phyloP scores from a whole-genome alignment of 2,797 vertebrate genomes.

The Toxotes lorentzi region DNA sequence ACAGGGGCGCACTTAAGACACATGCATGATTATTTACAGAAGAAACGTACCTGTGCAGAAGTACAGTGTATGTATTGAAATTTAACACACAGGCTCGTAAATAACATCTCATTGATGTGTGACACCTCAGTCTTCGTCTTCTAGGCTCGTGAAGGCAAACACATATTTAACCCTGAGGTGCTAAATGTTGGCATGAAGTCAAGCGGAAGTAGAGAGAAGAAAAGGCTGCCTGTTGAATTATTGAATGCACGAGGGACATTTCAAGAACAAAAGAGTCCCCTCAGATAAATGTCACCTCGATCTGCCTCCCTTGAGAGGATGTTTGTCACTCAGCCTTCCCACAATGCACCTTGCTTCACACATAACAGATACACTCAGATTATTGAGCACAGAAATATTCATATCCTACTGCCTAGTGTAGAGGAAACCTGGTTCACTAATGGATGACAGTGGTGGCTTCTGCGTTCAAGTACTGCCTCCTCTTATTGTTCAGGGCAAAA shows the following conservation, averaged over 20 bases:
- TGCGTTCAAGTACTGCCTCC: conserved; percentile 1
- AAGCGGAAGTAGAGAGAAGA: conserved; percentile 54
- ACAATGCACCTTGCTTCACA: conserved; percentile 59
- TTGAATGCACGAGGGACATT: conserved; percentile 67
- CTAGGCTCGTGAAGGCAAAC: conserved; percentile 15
- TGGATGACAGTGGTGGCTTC: conserved; percentile 11
- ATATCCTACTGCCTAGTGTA: conserved; percentile 28
- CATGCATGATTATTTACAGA: neutral
- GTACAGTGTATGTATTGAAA: neutral
- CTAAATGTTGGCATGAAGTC: conserved; percentile 49
- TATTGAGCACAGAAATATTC: conserved; percentile 23
- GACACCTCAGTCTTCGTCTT: neutral
- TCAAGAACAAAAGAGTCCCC: conserved; percentile 71
- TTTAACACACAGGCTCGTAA: conserved; percentile 7
- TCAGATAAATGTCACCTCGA: conserved; percentile 75
- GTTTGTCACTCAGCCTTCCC: conserved; percentile 65
- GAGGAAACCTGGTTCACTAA: conserved; percentile 29
- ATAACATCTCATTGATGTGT: conserved; percentile 14
- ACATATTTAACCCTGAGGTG: conserved; percentile 66
- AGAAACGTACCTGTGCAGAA: neutral
- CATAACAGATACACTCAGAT: conserved; percentile 11
- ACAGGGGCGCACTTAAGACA: neutral
- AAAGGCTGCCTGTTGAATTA: conserved; percentile 75
- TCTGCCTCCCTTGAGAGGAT: conserved; percentile 66
- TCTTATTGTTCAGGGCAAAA: conserved; percentile 11